Evolutionary conservation across 2,113 vertebrate genomes (phyloP), one percentile per base, ranked within the genome.

Genomic region (Paradisaea rubra): DNA sequence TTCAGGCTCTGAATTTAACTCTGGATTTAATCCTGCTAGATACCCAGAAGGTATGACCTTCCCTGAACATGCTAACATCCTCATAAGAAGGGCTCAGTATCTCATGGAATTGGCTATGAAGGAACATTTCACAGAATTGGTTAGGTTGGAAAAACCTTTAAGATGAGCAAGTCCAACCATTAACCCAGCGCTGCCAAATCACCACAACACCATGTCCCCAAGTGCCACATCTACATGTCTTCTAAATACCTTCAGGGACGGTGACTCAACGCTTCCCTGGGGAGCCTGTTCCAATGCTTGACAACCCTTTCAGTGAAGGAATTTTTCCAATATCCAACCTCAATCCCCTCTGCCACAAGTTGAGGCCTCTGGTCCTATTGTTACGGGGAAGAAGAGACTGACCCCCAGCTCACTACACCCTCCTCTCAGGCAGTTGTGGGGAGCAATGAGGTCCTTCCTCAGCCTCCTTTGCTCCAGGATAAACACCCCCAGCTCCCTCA

Each of bases 1-100:
- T 31, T 80, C 30, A 17, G 3, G 25, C 50, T 90, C 41, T 52
- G 64, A 35, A 33, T 80, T 88, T 91, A 69, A 57, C 15, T 71
- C 42, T 37, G 64, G 47, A 56, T 78, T 89, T 77, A 84, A 83
- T 86, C 86, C 74, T 69, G 30, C 30, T n/a, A 72, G 63, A 53
- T n/a, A 42, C 35, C 24, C 68, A 76, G 57, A 60, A 71, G 63
- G 30, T 59, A 41, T 13, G 25, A 54, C 57, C 56, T 61, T 71
- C 31, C 45, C 41, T 50, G 37, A 71, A 54, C 45, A 47, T 60
- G 28, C 70, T 63, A 78, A 73, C 14, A 44, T 56, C 33, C 49
- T 87, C 74, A 27, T 31, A 84, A 41, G 44, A 84, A 89, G 72
- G 56, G 30, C 63, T 61, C 52, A 64, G 52, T 47, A 47, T 57